These are phyloP conservation scores for Mormoops blainvillei DNA, from an alignment of 2,113 vertebrate genomes.

Conservation along the genomic window DNA sequence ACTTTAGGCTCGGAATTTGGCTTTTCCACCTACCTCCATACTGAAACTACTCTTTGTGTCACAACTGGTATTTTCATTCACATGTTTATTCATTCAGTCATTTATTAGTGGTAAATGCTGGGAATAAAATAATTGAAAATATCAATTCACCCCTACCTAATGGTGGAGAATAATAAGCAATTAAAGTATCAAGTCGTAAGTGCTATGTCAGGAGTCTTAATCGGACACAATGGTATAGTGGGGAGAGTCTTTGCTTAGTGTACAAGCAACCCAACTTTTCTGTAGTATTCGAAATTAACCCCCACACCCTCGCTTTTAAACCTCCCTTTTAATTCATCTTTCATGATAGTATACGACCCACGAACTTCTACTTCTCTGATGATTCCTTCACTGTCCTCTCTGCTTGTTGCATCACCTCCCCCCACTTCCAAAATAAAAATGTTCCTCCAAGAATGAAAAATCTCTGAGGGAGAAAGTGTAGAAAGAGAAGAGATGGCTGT, in stretches of 20 bases:
- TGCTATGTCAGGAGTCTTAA: background rate
- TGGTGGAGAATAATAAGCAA: background rate
- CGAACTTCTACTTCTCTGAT: background rate
- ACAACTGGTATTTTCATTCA: conserved; percentile 7
- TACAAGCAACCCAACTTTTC: background rate
- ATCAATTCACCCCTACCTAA: background rate
- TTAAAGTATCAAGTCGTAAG: background rate
- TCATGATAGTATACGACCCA: background rate
- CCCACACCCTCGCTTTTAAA: background rate
- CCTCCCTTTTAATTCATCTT: background rate
- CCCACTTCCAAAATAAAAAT: background rate
- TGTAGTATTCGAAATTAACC: background rate
- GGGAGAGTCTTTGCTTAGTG: background rate
- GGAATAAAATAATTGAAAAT: conserved; percentile 15
- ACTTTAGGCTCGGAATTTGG: background rate
- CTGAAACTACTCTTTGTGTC: background rate
- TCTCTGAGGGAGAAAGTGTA: background rate
- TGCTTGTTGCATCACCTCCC: background rate
- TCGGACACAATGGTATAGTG: background rate
- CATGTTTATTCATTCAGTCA: background rate
- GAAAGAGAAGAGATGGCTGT: background rate
- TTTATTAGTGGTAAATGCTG: background rate
- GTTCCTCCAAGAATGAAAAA: background rate
- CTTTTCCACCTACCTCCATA: background rate
- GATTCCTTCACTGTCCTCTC: background rate